Conservation (phyloP, 2,888 invertebrate species). For the Strigamia crassipes region DNA sequence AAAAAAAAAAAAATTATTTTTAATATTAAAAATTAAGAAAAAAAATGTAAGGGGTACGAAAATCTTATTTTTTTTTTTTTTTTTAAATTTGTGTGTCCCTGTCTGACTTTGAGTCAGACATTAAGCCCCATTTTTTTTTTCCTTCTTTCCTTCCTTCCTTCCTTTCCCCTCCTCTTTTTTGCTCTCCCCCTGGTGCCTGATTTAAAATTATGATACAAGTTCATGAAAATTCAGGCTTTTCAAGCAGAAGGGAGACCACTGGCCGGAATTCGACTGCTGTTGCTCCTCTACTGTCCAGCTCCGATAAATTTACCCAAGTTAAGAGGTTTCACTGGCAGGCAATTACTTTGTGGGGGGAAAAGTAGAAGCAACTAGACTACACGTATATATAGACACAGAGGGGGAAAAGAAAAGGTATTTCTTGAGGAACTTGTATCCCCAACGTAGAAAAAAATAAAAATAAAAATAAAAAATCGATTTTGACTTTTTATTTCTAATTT, state of each 20-base stretch:
- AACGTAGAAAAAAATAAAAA: no score
- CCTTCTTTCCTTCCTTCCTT: background rate
- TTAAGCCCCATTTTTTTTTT: conserved; percentile 1
- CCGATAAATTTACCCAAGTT: conserved; percentile 44
- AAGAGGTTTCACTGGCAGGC: conserved; percentile 48
- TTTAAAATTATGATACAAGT: conserved; percentile 48
- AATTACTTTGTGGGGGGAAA: conserved; percentile 43
- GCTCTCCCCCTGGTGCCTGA: conserved; percentile 27
- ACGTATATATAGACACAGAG: background rate
- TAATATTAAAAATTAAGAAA: no score
- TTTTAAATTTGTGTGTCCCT: background rate
- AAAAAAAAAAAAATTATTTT: no score
- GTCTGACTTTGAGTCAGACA: conserved; percentile 15
- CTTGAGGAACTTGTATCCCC: no score
- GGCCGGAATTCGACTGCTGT: conserved; percentile 40
- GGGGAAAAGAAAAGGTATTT: background rate
- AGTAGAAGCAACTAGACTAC: background rate
- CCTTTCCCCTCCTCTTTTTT: background rate
- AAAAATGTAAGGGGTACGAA: background rate
- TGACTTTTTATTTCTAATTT: background rate
- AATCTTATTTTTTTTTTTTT: background rate
- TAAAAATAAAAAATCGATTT: no score
- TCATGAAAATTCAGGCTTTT: conserved; percentile 46
- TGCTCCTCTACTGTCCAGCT: conserved; percentile 37
- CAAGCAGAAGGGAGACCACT: conserved; percentile 32